Evolutionary conservation across 1,140 invertebrate genomes (phyloP).

Genomic region (Psix sp.): DNA sequence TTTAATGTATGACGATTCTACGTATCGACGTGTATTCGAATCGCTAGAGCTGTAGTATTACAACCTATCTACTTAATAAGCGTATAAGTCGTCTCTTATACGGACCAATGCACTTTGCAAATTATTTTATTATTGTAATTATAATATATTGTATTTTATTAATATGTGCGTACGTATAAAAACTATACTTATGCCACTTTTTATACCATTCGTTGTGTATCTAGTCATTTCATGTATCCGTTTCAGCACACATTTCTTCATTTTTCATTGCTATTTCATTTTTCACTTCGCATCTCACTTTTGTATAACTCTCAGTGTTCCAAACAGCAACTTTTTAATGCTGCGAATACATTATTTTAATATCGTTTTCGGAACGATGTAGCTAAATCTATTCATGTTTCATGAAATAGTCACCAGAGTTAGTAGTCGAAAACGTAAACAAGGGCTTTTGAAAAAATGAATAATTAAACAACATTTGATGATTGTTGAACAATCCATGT

Average conservation of each 20-base stretch:
- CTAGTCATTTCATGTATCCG: constrained; percentile 46
- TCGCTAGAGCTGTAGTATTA: constrained; percentile 49
- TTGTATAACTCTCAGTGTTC: no score
- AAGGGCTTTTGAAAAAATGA: no score
- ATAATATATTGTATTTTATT: no score
- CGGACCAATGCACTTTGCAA: constrained; percentile 39
- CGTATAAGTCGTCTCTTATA: constrained; percentile 44
- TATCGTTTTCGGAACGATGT: no score
- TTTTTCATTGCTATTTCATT: constrained; percentile 8
- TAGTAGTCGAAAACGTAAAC: no score
- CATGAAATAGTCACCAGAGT: no score
- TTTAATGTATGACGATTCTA: constrained; percentile 39
- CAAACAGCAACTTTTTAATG: background rate
- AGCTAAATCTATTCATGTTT: no score
- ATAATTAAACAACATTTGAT: no score
- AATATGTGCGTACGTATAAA: no score
- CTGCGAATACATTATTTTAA: background rate
- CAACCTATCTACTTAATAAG: constrained; percentile 55
- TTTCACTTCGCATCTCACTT: no score
- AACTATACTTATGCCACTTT: constrained; percentile 2
- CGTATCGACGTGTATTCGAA: constrained; percentile 49
- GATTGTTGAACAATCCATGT: no score
- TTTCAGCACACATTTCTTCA: constrained; percentile 13
- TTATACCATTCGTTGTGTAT: constrained; percentile 27
- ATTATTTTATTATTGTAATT: background rate